A percentile compares a stretch with the other conserved stretches of the same genome.
Evolutionary conservation across 1,140 invertebrate genomes (phyloP).

Genomic region (Leptoteleia sp.): DNA sequence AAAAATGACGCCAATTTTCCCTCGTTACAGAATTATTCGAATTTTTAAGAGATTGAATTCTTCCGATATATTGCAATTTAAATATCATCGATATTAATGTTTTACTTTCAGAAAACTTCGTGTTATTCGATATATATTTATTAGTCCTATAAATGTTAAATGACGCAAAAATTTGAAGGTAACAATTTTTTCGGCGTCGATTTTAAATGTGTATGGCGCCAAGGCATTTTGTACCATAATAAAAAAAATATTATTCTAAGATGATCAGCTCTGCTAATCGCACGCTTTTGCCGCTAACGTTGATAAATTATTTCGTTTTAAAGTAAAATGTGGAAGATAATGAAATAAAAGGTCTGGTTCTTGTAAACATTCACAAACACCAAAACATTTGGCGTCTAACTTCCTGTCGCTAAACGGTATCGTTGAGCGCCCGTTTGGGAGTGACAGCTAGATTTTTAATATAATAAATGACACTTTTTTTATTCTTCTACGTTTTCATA

Average conservation of each 20-base stretch:
- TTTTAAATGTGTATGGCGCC: conserved; percentile 37
- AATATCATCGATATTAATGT: too few relatives aligned
- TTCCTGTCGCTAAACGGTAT: conserved; percentile 50
- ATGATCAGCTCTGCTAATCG: conserved; percentile 10
- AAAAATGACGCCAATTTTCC: too few relatives aligned
- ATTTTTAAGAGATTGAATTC: too few relatives aligned
- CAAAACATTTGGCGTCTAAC: conserved; percentile 45
- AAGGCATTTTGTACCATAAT: conserved; percentile 12
- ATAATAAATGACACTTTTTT: conserved; percentile 20
- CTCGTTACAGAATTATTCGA: too few relatives aligned
- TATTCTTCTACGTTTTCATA: background rate
- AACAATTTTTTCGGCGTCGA: background rate
- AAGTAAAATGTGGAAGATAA: conserved; percentile 34
- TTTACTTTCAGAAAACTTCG: too few relatives aligned
- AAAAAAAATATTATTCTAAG: conserved; percentile 22
- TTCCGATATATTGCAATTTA: too few relatives aligned
- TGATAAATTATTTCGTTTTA: conserved; percentile 48
- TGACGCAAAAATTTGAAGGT: conserved; percentile 7
- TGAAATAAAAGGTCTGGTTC: conserved; percentile 47
- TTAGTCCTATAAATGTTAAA: conserved; percentile 5
- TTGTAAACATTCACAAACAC: conserved; percentile 29
- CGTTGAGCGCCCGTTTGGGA: conserved; percentile 11
- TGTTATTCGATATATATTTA: conserved; percentile 14
- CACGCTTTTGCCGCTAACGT: conserved; percentile 6
- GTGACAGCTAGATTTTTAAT: too few relatives aligned